These are phyloP conservation scores for Anableps anableps DNA, from an alignment of 2,797 vertebrate genomes.

Conservation along the genomic window DNA sequence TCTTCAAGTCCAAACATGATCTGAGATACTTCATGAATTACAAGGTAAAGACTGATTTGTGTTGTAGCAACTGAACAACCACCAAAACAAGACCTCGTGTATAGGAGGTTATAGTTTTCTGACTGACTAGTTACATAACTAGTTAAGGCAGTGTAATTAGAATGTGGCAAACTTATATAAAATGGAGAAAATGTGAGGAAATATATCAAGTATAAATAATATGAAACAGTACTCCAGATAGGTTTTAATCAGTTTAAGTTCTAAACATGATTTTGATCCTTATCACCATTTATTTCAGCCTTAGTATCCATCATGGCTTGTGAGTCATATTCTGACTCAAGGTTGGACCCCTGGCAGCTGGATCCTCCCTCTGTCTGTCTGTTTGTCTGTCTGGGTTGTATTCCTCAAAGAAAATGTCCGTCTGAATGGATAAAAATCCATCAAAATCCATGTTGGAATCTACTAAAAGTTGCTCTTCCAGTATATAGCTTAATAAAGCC, in stretches of 20 bases:
- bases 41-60: neutral
- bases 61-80: neutral
- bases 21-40: neutral
- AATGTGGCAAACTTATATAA: neutral
- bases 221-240: neutral
- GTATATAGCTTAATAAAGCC: neutral
- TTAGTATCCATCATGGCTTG: neutral
- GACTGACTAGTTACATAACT: neutral
- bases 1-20: constrained; percentile 1
- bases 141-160: neutral
- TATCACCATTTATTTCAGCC: neutral
- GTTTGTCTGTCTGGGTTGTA: neutral
- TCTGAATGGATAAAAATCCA: neutral
- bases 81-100: neutral
- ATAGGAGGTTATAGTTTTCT: neutral
- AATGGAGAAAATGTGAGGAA: neutral
- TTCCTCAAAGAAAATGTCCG: neutral
- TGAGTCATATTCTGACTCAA: neutral
- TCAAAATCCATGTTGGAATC: neutral
- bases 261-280: neutral
- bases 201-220: neutral
- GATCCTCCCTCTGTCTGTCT: neutral
- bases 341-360: neutral
- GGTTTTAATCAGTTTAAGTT: neutral
- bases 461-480: neutral